Percentiles rank a stretch among this genome's conserved stretches.
Evolutionary conservation across 2,113 vertebrate species (phyloP).

Genomic region (pig (Sus scrofa)): T2T-Sscrofa CM000823.6:15164501-15165000

Average conservation of each 20-base stretch:
- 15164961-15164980: neutral
- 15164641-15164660: no score
- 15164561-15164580: no score
- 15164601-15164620: no score
- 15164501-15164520: no score
- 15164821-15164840: neutral
- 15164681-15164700: neutral
- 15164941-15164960: neutral
- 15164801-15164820: neutral
- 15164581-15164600: no score
- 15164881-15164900: conserved; percentile 1
- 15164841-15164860: neutral
- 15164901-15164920: conserved; percentile 28
- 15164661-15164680: conserved; percentile 34
- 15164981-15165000: neutral
- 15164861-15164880: neutral
- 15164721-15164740: conserved; percentile 13
- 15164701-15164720: conserved; percentile 6
- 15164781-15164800: conserved; percentile 50
- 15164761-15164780: conserved; percentile 39
- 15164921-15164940: conserved; percentile 26
- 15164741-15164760: neutral
- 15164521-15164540: no score
- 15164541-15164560: no score
- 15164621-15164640: no score